These are phyloP conservation scores for Cerceris ruficornis DNA, from an alignment of 2,888 invertebrate genomes.

Conservation along the genomic window DNA sequence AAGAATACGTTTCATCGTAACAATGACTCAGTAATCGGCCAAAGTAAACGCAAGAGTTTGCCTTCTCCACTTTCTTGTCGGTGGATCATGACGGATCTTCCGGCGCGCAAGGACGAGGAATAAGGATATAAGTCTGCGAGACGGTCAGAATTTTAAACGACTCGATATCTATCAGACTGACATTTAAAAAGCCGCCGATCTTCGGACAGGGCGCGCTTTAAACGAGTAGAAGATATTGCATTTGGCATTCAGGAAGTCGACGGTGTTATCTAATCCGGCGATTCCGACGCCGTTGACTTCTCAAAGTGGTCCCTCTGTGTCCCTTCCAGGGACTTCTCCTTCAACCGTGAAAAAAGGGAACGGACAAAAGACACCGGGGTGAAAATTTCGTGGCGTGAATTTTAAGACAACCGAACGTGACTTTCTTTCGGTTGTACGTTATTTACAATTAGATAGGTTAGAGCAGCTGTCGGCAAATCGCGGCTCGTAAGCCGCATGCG, in stretches of 20 bases:
- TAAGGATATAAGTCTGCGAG: constrained; percentile 39
- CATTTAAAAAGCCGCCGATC: constrained; percentile 48
- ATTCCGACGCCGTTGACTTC: constrained; percentile 42
- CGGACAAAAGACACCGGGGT: constrained; percentile 1
- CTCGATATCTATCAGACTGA: constrained; percentile 39
- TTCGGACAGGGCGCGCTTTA: constrained; percentile 46
- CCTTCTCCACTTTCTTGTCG: constrained; percentile 7
- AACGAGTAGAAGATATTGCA: constrained; percentile 47
- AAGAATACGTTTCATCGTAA: constrained; percentile 14
- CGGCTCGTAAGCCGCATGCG: too few relatives aligned
- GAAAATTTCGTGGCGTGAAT: constrained; percentile 33
- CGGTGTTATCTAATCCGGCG: constrained; percentile 53
- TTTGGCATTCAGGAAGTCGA: constrained; percentile 55
- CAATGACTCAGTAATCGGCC: not conserved
- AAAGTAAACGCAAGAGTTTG: not conserved
- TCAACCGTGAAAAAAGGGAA: constrained; percentile 15
- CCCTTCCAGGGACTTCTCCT: not conserved
- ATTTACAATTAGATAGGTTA: not conserved
- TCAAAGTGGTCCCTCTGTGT: constrained; percentile 39
- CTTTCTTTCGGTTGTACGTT: not conserved
- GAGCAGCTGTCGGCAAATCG: too few relatives aligned
- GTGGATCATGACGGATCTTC: constrained; percentile 26
- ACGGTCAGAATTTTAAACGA: constrained; percentile 51
- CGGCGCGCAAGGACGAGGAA: constrained; percentile 4
- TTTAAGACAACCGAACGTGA: constrained; percentile 26